Evolutionary conservation across 2,888 invertebrate species (phyloP).

Genomic region (Thymelicus lineola): DNA sequence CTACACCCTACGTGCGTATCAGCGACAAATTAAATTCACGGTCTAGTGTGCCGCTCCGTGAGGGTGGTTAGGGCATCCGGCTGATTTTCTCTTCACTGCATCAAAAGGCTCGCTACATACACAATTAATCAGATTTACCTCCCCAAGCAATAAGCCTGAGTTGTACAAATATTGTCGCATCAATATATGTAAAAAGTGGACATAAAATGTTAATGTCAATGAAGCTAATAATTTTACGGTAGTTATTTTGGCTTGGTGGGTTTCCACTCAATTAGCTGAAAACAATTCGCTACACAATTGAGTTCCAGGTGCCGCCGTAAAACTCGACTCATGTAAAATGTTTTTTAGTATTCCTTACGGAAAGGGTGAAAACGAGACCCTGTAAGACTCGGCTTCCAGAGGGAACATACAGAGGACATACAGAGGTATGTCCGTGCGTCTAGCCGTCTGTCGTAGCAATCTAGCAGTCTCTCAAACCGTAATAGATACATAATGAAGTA

Average conservation of each 20-base stretch:
- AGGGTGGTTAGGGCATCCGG: background rate
- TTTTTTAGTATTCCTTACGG: too few relatives aligned
- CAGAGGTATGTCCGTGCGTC: too few relatives aligned
- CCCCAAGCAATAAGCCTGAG: background rate
- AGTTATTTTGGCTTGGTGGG: too few relatives aligned
- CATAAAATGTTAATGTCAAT: too few relatives aligned
- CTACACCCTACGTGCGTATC: background rate
- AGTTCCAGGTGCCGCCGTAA: background rate
- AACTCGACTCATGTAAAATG: background rate
- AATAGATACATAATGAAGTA: too few relatives aligned
- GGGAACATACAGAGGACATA: too few relatives aligned
- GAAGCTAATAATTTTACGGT: too few relatives aligned
- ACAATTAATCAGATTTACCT: slow-evolving; percentile 1
- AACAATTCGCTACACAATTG: background rate
- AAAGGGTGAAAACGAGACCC: too few relatives aligned
- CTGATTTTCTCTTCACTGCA: slow-evolving; percentile 4
- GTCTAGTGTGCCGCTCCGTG: background rate
- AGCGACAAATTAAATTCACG: background rate
- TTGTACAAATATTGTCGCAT: background rate
- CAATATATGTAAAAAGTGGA: background rate
- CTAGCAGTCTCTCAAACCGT: too few relatives aligned
- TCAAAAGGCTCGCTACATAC: background rate
- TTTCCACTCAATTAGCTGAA: background rate
- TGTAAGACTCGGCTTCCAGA: too few relatives aligned
- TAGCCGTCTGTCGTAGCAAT: too few relatives aligned